phyloP scores from a whole-genome alignment of 2,888 invertebrate genomes.

The Drosophila robusta region DNA sequence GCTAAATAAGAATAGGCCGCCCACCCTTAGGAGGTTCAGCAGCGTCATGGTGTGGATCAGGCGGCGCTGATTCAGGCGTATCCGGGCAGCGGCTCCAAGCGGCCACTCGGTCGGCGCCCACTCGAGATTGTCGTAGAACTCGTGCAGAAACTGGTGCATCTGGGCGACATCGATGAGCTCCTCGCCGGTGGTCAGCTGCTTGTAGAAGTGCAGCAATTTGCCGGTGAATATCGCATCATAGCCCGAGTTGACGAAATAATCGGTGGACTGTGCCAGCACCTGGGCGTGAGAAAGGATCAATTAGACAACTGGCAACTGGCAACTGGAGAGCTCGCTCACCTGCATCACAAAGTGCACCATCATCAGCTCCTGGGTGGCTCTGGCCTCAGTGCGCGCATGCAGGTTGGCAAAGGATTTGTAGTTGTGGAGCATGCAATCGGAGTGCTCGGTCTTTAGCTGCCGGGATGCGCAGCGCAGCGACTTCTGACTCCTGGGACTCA shows the following conservation, averaged over 20 bases:
- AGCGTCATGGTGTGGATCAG: conserved; percentile 74
- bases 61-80: conserved; percentile 36
- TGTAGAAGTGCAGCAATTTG: conserved; percentile 63
- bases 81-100: conserved; percentile 31
- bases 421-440: conserved; percentile 21
- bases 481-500: conserved; percentile 14
- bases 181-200: conserved; percentile 49
- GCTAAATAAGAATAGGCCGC: neutral
- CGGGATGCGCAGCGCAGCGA: conserved; percentile 8
- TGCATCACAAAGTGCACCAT: neutral
- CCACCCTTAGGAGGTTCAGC: conserved; percentile 73
- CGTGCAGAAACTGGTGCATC: conserved; percentile 68
- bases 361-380: neutral
- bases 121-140: conserved; percentile 71
- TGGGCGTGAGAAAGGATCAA: neutral
- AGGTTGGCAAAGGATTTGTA: conserved; percentile 1
- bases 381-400: neutral
- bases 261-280: conserved; percentile 68
- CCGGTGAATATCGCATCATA: conserved; percentile 70
- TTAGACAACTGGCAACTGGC: accelerated
- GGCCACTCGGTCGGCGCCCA: conserved; percentile 39
- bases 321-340: conserved; percentile 3
- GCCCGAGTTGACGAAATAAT: conserved; percentile 69
- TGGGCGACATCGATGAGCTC: conserved; percentile 45
- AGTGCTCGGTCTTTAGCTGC: conserved; percentile 17